These are phyloP conservation scores for Hippolais icterina DNA, from an alignment of 2,113 vertebrate genomes.

Conservation along the genomic window DNA sequence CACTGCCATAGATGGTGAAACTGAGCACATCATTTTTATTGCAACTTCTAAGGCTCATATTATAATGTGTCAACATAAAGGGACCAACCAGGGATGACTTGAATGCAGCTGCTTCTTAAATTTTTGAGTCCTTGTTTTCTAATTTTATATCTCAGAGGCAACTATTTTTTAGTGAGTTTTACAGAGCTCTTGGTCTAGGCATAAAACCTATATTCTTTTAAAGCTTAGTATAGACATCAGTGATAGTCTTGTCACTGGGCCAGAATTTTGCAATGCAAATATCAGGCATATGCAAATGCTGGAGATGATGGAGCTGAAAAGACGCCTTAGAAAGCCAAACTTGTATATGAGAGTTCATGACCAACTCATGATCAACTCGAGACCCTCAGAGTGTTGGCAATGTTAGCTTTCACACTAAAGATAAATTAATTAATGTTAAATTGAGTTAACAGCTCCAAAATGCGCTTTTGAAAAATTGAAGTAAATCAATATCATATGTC, in stretches of 20 bases:
- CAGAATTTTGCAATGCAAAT: not conserved
- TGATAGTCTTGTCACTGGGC: not conserved
- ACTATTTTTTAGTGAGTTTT: not conserved
- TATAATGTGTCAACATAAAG: not conserved
- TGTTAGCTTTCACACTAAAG: not conserved
- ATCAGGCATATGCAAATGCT: not conserved
- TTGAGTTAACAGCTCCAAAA: not conserved
- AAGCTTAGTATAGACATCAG: not conserved
- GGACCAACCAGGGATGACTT: not conserved
- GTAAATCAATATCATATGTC: not conserved
- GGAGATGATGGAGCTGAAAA: not conserved
- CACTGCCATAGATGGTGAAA: not conserved
- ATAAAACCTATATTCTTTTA: not conserved
- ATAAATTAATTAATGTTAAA: no score
- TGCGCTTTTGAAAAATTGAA: not conserved
- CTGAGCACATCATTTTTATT: not conserved
- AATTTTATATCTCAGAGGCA: not conserved
- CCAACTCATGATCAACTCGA: not conserved
- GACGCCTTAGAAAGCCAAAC: not conserved
- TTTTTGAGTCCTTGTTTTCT: not conserved
- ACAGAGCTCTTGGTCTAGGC: not conserved
- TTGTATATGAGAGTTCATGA: not conserved
- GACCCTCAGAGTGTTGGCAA: not conserved
- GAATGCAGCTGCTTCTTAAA: not conserved
- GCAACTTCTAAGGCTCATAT: not conserved